Percentiles rank a stretch among this genome's conserved stretches.
These are phyloP conservation scores for Pimpla rufipes DNA, from an alignment of 2,888 invertebrate genomes.

Conservation along the genomic window DNA sequence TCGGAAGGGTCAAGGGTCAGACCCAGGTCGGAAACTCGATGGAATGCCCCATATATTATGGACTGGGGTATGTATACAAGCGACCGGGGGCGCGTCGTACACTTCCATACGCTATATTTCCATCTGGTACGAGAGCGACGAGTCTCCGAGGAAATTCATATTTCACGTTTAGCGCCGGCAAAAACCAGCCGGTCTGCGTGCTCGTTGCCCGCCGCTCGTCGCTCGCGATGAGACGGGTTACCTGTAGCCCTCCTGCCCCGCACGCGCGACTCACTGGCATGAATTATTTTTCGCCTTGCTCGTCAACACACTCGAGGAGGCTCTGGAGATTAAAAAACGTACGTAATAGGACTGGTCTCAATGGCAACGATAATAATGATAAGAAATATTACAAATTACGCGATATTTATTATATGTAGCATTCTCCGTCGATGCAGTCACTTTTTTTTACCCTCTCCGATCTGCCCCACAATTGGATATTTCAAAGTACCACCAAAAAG, in stretches of 20 bases:
- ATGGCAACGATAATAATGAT: not conserved
- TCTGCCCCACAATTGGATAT: too few relatives aligned
- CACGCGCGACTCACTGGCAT: not conserved
- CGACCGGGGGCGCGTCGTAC: too few relatives aligned
- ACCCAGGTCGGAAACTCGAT: too few relatives aligned
- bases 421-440: not conserved
- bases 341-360: not conserved
- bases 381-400: not conserved
- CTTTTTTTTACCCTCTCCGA: not conserved
- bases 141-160: slow-evolving; percentile 54
- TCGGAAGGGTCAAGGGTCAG: too few relatives aligned
- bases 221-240: not conserved
- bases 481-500: too few relatives aligned
- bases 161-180: slow-evolving; percentile 36
- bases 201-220: not conserved
- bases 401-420: not conserved
- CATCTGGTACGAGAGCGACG: slow-evolving; percentile 27
- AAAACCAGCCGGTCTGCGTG: not conserved
- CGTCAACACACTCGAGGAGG: not conserved
- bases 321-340: slow-evolving; percentile 17
- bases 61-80: not conserved
- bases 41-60: too few relatives aligned
- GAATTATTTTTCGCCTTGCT: slow-evolving; percentile 17
- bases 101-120: not conserved
- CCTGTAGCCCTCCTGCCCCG: too few relatives aligned